A percentile compares a stretch with the other conserved stretches of the same genome.
Evolutionary conservation across 2,113 vertebrate genomes (phyloP).

Genomic region (Colius striatus): DNA sequence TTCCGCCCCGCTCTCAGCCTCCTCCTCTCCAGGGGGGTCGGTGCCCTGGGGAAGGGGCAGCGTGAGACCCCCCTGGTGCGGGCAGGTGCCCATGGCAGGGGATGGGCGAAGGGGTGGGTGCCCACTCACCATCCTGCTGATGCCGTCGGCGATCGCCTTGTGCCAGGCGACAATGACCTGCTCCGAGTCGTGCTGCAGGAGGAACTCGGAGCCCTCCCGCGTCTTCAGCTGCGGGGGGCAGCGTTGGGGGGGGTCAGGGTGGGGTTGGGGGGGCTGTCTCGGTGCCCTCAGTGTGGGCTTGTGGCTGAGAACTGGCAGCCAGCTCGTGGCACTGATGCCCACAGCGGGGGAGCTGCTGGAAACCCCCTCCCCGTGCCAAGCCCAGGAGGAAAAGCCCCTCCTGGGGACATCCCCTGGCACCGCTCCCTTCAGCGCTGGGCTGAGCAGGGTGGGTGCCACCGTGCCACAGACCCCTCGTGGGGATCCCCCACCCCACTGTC

Average conservation of each 20-base stretch:
- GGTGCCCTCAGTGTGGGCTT: accelerated
- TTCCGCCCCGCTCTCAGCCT: slow-evolving; percentile 55
- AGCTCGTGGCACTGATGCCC: not conserved
- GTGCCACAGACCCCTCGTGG: accelerated
- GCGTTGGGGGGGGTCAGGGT: not conserved
- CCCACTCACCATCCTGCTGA: slow-evolving; percentile 80
- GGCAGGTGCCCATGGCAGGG: accelerated
- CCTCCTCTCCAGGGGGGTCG: slow-evolving; percentile 74
- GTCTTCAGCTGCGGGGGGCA: slow-evolving; percentile 81
- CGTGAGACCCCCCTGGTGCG: not conserved
- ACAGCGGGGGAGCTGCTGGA: accelerated
- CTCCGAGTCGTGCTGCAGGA: slow-evolving; percentile 94
- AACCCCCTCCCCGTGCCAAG: not conserved
- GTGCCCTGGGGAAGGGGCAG: slow-evolving; percentile 39
- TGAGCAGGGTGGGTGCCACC: not conserved
- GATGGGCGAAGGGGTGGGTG: accelerated
- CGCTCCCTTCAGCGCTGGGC: not conserved
- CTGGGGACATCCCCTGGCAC: accelerated
- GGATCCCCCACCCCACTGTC: not conserved
- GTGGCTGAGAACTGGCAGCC: not conserved
- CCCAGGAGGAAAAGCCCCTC: not conserved
- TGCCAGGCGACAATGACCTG: slow-evolving; percentile 91
- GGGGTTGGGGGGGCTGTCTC: not conserved
- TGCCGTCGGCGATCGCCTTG: slow-evolving; percentile 84
- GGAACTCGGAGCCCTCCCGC: slow-evolving; percentile 85